Evolutionary conservation across 2,888 invertebrate genomes (phyloP), one percentile per base, ranked within the genome.

Genomic region (Apocheima hispidaria): DNA sequence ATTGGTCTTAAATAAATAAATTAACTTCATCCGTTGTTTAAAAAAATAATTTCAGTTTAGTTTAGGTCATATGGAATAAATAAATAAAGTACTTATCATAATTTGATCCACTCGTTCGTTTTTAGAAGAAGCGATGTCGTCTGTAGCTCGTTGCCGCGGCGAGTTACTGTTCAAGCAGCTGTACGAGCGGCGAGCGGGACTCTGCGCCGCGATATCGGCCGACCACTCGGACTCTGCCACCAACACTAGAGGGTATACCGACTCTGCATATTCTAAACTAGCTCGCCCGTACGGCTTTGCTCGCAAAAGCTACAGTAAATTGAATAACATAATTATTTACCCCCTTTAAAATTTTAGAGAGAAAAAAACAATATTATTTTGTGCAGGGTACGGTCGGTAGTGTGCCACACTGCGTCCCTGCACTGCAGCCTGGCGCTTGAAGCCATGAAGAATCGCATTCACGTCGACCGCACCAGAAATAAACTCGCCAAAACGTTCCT

Each of bases 371-470:
- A 5, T 14, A 2, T 23, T 41, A 10, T 28, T 26, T 21, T 26
- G 2, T 2, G 2, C 51, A 43, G 53, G 28, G 40, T 30, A 0
- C 81, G 85, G 21, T 73, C 79, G 0, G 82, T 87, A 35, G 30
- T 90, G 12, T 74, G 86, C 0, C 76, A 83, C 56, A 87, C 87
- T 0, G 81, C 85, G 0, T 81, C 84, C 0, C 65, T 90, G 43
- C 88, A 88, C 33, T 81, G 85, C 63, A 66, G 70, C 1, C 72
- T 92, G 1, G 79, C 81, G 0, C 70, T 92, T 1, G 86, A 85
- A 28, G 78, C 82, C 0, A 61, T 84, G 40, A 90, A 89, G 71
- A 81, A 84, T 49, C 76, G 74, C 14, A 65, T 77, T 0, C 81
- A 82, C 35, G 63, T 81, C n/a, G 70, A 78, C 21, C 76, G 77